Percentiles rank a stretch among this genome's conserved stretches.
Evolutionary conservation across 30 jellyfish, hydroid and myxozoan species (phyloP).

Genomic region (Turritopsis rubra): DNA sequence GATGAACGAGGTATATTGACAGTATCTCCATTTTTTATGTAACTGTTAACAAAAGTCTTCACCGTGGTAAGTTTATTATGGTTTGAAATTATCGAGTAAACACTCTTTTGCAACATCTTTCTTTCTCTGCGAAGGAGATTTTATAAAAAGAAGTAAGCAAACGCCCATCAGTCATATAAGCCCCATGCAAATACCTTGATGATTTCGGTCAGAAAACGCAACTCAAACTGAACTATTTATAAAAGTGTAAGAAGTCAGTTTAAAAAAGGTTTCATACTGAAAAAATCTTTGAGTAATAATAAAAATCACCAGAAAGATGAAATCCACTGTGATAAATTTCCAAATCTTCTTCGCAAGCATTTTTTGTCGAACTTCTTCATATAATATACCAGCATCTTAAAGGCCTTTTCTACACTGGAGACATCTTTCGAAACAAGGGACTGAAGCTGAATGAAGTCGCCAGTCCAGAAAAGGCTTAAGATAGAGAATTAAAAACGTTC

Average conservation of each 20-base stretch:
- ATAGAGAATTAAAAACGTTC: not conserved
- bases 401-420: not conserved
- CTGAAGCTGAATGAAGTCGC: not conserved
- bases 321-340: too few species aligned
- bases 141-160: not conserved
- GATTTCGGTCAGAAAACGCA: not conserved
- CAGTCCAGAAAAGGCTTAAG: not conserved
- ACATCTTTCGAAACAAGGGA: not conserved
- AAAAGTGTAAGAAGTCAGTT: not conserved
- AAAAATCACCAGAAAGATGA: not conserved
- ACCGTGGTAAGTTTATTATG: too few species aligned
- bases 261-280: not conserved
- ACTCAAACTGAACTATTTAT: not conserved
- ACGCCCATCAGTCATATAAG: not conserved
- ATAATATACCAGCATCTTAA: too few species aligned
- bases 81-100: too few species aligned
- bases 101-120: too few species aligned
- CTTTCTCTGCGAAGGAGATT: not conserved
- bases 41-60: too few species aligned
- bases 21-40: too few species aligned
- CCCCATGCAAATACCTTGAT: not conserved
- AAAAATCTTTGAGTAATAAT: not conserved
- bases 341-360: too few species aligned
- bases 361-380: too few species aligned
- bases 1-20: too few species aligned